phyloP scores from a whole-genome alignment of 1,140 invertebrate genomes.

The Idris sp. region DNA sequence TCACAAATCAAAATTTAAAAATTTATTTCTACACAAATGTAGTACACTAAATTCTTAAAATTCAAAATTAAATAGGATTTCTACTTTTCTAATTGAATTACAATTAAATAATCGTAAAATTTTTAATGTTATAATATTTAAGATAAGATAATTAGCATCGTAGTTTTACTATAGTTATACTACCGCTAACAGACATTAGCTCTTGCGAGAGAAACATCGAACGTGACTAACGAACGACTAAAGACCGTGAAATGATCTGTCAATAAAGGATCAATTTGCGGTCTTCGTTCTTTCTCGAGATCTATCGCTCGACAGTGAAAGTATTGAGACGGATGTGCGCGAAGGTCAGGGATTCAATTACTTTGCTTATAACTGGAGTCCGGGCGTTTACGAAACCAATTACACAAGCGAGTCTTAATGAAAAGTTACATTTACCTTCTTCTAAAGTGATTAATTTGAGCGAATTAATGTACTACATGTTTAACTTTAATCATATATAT shows the following conservation, averaged over 20 bases:
- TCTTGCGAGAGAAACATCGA: conserved; percentile 46
- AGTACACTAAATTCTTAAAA: no score
- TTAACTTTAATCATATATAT: conserved; percentile 30
- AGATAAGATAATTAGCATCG: conserved; percentile 56
- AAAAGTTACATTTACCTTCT: conserved; percentile 43
- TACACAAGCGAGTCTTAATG: conserved; percentile 49
- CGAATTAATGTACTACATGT: conserved; percentile 11
- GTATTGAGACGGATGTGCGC: conserved; percentile 54
- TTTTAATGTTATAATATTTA: no score
- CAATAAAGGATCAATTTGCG: conserved; percentile 62
- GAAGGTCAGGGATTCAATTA: conserved; percentile 63
- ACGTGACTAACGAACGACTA: conserved; percentile 54
- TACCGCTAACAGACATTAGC: conserved; percentile 22
- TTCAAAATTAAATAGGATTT: no score
- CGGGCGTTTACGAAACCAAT: conserved; percentile 52
- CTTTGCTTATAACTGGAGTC: conserved; percentile 44
- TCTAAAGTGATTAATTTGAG: conserved; percentile 28
- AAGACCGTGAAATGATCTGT: conserved; percentile 62
- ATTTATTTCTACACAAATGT: no score
- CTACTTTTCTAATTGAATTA: no score
- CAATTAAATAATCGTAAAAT: no score
- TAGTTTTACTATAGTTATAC: conserved; percentile 46
- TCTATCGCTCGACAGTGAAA: conserved; percentile 52
- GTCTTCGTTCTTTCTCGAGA: conserved; percentile 37
- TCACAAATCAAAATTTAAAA: no score